Evolutionary conservation across 2,113 vertebrate species (phyloP).

Genomic region (Sylvia atricapilla): DNA sequence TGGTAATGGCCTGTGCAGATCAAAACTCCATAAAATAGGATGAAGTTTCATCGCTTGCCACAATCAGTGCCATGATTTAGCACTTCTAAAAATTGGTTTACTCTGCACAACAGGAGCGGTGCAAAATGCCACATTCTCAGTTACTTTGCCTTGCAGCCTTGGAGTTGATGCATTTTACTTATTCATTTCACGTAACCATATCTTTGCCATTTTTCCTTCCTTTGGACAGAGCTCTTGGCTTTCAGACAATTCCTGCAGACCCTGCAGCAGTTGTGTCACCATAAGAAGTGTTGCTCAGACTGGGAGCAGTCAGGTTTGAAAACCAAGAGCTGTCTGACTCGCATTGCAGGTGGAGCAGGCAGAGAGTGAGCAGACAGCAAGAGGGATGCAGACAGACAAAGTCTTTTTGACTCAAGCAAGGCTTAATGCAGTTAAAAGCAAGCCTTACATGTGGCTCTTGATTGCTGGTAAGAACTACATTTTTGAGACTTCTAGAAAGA

Average conservation of each 20-base stretch:
- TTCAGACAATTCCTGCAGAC: constrained; percentile 57
- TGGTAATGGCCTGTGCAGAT: background rate
- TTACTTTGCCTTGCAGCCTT: background rate
- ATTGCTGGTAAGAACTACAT: background rate
- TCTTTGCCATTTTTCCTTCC: constrained; percentile 45
- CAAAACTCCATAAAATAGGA: background rate
- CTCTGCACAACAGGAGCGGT: background rate
- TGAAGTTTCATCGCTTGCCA: background rate
- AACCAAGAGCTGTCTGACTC: constrained; percentile 38
- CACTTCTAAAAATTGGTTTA: background rate
- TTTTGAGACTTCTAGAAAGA: background rate
- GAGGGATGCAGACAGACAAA: background rate
- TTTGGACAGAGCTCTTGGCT: constrained; percentile 53
- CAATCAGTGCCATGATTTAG: constrained; percentile 7
- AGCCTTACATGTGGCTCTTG: background rate
- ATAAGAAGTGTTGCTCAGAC: constrained; percentile 48
- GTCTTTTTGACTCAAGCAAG: background rate
- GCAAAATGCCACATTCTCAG: background rate
- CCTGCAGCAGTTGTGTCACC: constrained; percentile 60
- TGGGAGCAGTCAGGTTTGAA: constrained; percentile 53
- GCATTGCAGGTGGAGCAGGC: constrained; percentile 19
- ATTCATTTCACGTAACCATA: constrained; percentile 31
- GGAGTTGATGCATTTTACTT: background rate
- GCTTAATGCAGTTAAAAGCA: background rate
- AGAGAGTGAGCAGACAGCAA: constrained; percentile 1